These are phyloP conservation scores for Brachionichthys hirsutus DNA, from an alignment of 2,113 vertebrate genomes.

Conservation along the genomic window DNA sequence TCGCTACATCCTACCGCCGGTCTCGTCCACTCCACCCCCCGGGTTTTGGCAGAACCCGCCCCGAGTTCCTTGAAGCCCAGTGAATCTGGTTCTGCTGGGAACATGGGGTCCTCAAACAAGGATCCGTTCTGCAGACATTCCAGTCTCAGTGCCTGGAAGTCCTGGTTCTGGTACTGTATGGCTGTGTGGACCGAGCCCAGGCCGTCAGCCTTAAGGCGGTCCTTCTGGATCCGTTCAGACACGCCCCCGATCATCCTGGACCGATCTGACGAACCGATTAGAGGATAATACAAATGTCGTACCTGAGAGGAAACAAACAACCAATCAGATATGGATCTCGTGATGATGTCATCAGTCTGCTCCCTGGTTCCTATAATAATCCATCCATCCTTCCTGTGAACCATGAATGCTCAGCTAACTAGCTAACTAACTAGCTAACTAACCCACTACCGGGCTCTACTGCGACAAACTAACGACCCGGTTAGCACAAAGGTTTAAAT, in stretches of 20 bases:
- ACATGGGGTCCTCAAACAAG: constrained; percentile 84
- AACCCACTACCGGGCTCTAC: no score
- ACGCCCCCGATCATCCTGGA: constrained; percentile 48
- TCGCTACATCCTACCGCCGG: constrained; percentile 74
- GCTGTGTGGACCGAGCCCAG: constrained; percentile 77
- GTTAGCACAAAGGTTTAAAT: no score
- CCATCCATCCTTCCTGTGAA: no score
- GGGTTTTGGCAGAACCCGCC: constrained; percentile 78
- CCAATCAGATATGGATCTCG: no score
- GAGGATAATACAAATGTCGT: neutral
- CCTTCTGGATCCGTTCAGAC: constrained; percentile 60
- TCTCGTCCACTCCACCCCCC: constrained; percentile 84
- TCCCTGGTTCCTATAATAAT: no score
- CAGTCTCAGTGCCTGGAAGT: constrained; percentile 79
- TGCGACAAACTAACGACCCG: no score
- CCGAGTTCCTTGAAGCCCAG: constrained; percentile 85
- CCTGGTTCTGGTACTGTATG: constrained; percentile 79
- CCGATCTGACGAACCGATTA: neutral
- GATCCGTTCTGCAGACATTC: constrained; percentile 68
- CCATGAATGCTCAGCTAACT: no score
- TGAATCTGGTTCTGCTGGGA: constrained; percentile 79
- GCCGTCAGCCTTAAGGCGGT: constrained; percentile 76
- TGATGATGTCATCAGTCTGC: no score
- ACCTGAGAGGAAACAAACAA: no score
- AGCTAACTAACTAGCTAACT: no score